A percentile compares a stretch with the other conserved stretches of the same genome.
Conservation (phyloP, 2,113 vertebrate species). For the Spea bombifrons region DNA sequence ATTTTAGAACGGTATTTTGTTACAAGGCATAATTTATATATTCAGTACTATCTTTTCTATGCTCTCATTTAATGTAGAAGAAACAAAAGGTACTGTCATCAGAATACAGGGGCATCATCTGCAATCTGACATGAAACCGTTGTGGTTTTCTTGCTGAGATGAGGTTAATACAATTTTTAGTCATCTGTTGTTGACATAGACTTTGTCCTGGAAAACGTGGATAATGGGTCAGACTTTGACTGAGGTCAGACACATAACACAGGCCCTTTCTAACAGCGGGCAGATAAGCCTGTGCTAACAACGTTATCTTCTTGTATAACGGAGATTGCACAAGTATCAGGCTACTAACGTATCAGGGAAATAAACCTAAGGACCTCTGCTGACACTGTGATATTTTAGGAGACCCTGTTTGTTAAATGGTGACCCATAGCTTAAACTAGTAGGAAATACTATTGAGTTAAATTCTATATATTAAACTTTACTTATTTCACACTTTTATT, state of each 20-base stretch:
- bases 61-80: no score
- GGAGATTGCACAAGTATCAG: not conserved
- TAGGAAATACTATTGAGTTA: no score
- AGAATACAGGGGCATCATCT: no score
- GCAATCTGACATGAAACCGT: no score
- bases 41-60: no score
- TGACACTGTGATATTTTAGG: not conserved
- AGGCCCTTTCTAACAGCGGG: not conserved
- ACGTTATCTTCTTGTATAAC: not conserved
- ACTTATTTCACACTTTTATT: no score
- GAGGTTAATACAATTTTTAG: not conserved
- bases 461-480: no score
- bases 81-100: no score
- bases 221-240: constrained; percentile 28
- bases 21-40: no score
- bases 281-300: constrained; percentile 20
- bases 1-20: no score
- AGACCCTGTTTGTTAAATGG: no score
- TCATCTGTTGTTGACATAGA: not conserved
- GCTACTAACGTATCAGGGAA: not conserved
- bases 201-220: not conserved
- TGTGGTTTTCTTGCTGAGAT: not conserved
- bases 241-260: constrained; percentile 5
- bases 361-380: not conserved
- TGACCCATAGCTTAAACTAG: no score